A percentile compares a stretch with the other conserved stretches of the same genome.
Evolutionary conservation across 1,140 invertebrate genomes (phyloP).

Genomic region (Diorhabda sublineata): DNA sequence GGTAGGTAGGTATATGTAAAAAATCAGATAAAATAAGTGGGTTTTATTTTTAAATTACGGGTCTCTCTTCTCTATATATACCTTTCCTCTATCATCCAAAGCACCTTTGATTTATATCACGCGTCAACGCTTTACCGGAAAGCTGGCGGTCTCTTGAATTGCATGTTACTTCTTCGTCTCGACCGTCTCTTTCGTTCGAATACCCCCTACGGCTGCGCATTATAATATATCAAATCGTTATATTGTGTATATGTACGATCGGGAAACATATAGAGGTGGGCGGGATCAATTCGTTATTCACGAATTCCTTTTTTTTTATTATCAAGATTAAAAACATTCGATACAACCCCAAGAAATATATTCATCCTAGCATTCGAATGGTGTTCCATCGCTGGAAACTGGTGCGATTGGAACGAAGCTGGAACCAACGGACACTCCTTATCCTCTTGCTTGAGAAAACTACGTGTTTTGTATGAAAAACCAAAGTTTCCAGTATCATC

Average conservation of each 20-base stretch:
- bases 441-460: too few relatives aligned
- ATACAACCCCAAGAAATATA: too few relatives aligned
- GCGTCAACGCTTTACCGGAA: slow-evolving; percentile 16
- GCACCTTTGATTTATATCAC: slow-evolving; percentile 17
- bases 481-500: too few relatives aligned
- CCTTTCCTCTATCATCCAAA: not conserved
- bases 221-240: not conserved
- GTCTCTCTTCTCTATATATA: not conserved
- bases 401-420: too few relatives aligned
- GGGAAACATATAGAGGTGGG: not conserved
- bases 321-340: too few relatives aligned
- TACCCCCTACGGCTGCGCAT: slow-evolving; percentile 13
- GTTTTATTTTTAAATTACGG: slow-evolving; percentile 11
- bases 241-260: not conserved
- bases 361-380: too few relatives aligned
- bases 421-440: too few relatives aligned
- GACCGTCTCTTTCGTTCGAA: not conserved
- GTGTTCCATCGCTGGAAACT: too few relatives aligned
- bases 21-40: slow-evolving; percentile 11
- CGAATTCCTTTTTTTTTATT: too few relatives aligned
- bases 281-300: not conserved
- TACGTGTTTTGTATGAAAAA: too few relatives aligned
- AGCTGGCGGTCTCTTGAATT: slow-evolving; percentile 8
- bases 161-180: slow-evolving; percentile 1
- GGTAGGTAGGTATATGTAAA: slow-evolving; percentile 7